These are phyloP conservation scores for Phaethornis superciliosus DNA, from an alignment of 2,113 vertebrate genomes.

Conservation along the genomic window DNA sequence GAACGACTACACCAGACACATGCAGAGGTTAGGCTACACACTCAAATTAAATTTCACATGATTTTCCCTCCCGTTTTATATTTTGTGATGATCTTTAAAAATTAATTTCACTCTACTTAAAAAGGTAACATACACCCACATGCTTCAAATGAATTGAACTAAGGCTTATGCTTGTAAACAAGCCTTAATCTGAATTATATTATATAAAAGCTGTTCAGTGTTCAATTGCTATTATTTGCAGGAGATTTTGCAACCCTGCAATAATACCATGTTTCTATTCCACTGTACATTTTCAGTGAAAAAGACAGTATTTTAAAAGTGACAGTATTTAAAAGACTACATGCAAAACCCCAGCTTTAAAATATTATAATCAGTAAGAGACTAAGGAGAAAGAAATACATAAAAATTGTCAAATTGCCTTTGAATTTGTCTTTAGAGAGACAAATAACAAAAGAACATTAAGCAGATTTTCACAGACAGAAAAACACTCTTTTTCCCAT, in stretches of 20 bases:
- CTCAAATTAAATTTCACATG: not conserved
- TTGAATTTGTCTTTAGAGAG: constrained; percentile 2
- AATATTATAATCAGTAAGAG: not conserved
- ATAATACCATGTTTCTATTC: not conserved
- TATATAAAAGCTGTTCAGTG: constrained; percentile 4
- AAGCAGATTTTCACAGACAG: not conserved
- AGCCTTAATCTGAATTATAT: constrained; percentile 33
- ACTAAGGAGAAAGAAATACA: not conserved
- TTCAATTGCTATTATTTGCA: constrained; percentile 24
- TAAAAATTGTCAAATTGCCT: not conserved
- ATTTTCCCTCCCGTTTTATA: not conserved
- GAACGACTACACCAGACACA: accelerated
- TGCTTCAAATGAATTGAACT: not conserved
- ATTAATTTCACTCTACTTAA: not conserved
- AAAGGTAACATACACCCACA: not conserved
- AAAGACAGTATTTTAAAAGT: not conserved
- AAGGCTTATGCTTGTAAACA: constrained; percentile 32
- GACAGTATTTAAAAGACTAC: not conserved
- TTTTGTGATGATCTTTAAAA: not conserved
- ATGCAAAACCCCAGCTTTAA: not conserved
- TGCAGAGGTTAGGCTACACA: not conserved
- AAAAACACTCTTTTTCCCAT: not conserved
- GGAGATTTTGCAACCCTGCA: not conserved
- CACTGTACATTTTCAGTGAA: not conserved
- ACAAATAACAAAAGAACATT: not conserved